These are phyloP conservation scores for Mormyrus lacerda DNA, from an alignment of 2,113 vertebrate species.

Conservation along the genomic window DNA sequence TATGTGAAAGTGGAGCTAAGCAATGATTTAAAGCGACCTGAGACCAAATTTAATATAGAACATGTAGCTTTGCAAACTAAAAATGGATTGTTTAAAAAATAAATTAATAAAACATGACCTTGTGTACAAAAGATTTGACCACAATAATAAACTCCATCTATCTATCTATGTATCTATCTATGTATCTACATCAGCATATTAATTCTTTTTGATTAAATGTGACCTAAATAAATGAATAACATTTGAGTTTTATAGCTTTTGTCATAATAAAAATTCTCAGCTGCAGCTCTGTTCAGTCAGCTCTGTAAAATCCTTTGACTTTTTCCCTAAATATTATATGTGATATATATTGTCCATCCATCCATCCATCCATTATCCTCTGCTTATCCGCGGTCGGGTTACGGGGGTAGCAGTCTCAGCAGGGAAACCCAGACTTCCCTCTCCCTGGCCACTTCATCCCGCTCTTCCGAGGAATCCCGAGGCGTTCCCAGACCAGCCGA, in stretches of 20 bases:
- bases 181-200: not conserved
- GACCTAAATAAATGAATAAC: not conserved
- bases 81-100: not conserved
- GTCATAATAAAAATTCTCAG: not conserved
- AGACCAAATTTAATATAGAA: not conserved
- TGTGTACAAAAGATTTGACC: not conserved
- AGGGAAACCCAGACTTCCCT: too few species aligned
- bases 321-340: not conserved
- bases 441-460: too few species aligned
- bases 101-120: not conserved
- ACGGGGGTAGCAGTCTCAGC: too few species aligned
- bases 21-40: not conserved
- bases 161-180: not conserved
- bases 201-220: not conserved
- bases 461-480: too few species aligned
- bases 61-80: not conserved
- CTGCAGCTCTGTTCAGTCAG: not conserved
- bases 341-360: not conserved
- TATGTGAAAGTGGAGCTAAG: not conserved
- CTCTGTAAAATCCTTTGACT: not conserved
- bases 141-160: not conserved
- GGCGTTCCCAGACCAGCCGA: too few species aligned
- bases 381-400: too few species aligned
- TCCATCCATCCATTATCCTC: too few species aligned
- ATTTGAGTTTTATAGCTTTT: not conserved